Percentiles rank a stretch among this genome's conserved stretches.
Evolutionary conservation across 2,888 invertebrate genomes (phyloP).

Genomic region (Electrophaes corylata): DNA sequence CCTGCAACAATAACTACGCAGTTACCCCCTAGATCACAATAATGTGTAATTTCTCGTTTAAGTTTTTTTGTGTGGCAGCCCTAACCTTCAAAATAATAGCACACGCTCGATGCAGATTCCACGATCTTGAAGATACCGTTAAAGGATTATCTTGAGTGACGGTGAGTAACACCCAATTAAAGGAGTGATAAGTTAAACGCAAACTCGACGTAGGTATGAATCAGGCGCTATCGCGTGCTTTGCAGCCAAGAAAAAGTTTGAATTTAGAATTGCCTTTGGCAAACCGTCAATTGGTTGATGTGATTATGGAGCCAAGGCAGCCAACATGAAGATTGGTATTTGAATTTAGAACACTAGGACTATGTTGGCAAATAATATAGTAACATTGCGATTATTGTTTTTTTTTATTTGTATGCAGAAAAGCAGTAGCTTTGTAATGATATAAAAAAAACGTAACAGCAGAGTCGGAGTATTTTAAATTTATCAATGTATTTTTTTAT

Average conservation of each 20-base stretch:
- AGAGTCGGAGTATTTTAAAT: too few relatives aligned
- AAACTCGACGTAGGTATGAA: conserved; percentile 54
- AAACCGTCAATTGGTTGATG: conserved; percentile 3
- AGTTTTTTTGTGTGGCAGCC: conserved; percentile 26
- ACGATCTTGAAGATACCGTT: conserved; percentile 66
- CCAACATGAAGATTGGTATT: background rate
- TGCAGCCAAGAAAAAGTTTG: conserved; percentile 38
- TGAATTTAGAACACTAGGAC: conserved; percentile 13
- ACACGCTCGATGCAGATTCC: conserved; percentile 65
- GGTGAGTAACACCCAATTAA: conserved; percentile 71
- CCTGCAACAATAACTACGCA: too few relatives aligned
- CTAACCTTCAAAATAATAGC: conserved; percentile 42
- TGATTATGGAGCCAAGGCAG: background rate
- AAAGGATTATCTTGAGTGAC: conserved; percentile 75
- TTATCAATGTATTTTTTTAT: too few relatives aligned
- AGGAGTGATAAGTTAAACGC: conserved; percentile 59
- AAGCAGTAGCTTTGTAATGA: too few relatives aligned
- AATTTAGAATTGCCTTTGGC: conserved; percentile 32
- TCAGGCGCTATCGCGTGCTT: conserved; percentile 50
- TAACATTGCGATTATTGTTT: too few relatives aligned
- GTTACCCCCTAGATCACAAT: too few relatives aligned
- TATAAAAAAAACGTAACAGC: too few relatives aligned
- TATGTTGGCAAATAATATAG: too few relatives aligned
- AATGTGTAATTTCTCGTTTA: background rate
- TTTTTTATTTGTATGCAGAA: too few relatives aligned